These are phyloP conservation scores for Megathymus violae DNA, from an alignment of 1,140 invertebrate species.

Conservation along the genomic window DNA sequence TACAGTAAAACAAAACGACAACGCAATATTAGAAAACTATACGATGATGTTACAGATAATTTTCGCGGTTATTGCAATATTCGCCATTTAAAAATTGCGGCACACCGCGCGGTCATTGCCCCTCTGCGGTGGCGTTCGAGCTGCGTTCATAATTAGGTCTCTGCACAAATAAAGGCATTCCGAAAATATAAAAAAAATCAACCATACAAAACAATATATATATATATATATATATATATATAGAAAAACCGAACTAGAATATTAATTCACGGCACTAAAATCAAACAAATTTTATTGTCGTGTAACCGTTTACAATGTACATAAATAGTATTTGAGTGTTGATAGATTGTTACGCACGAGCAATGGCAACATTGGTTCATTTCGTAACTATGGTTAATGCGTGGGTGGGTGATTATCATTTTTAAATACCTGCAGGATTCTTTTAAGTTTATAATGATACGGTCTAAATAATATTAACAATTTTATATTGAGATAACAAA, in stretches of 20 bases:
- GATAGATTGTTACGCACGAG: too few species aligned
- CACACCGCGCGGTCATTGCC: constrained; percentile 37
- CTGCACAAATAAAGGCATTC: neutral
- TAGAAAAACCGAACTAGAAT: constrained; percentile 19
- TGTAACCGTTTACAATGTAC: neutral
- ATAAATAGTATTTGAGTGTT: too few species aligned
- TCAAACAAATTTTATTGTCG: constrained; percentile 16
- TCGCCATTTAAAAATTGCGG: constrained; percentile 31
- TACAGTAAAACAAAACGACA: neutral
- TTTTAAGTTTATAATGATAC: too few species aligned
- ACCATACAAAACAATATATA: too few species aligned
- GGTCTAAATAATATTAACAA: too few species aligned
- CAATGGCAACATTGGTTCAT: too few species aligned
- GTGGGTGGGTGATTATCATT: too few species aligned
- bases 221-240: too few species aligned
- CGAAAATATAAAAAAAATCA: too few species aligned
- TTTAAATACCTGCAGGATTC: too few species aligned
- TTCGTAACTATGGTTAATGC: too few species aligned
- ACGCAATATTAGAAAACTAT: neutral
- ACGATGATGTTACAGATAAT: constrained; percentile 24
- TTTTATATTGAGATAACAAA: too few species aligned
- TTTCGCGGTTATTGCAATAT: constrained; percentile 44
- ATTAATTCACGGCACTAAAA: constrained; percentile 15
- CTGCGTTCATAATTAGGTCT: constrained; percentile 28
- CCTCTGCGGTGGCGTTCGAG: constrained; percentile 34